Conservation (phyloP, 1,140 invertebrate genomes). For the Chironomus striatipennis region DNA sequence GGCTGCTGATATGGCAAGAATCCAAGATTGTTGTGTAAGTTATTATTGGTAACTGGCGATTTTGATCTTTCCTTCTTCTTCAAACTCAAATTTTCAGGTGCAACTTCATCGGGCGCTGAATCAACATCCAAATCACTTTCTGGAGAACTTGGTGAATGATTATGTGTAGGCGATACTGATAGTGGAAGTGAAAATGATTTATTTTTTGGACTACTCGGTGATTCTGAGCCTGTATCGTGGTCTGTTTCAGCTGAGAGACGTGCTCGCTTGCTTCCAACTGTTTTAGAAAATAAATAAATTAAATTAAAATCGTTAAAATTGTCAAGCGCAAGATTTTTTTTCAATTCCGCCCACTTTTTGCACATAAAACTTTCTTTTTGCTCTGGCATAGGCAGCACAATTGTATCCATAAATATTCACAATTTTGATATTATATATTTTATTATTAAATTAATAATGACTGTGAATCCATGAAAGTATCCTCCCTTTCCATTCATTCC, state of each 20-base stretch:
- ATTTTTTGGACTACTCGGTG: constrained; percentile 45
- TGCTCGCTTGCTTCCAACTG: constrained; percentile 46
- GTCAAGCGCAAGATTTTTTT: neutral
- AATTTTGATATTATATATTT: neutral
- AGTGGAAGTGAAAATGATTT: constrained; percentile 35
- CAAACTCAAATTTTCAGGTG: constrained; percentile 53
- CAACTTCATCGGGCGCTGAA: constrained; percentile 45
- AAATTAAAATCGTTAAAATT: constrained; percentile 6
- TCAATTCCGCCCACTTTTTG: neutral
- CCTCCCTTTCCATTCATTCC: neutral
- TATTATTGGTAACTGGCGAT: constrained; percentile 33
- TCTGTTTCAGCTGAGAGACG: constrained; percentile 39
- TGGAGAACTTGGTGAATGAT: constrained; percentile 39
- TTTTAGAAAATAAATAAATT: neutral
- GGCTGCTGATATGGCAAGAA: constrained; percentile 42
- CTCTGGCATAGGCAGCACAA: neutral
- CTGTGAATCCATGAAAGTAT: neutral
- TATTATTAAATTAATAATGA: neutral
- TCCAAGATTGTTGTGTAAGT: constrained; percentile 30
- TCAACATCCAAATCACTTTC: constrained; percentile 45
- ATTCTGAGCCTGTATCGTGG: constrained; percentile 42
- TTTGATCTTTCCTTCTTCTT: constrained; percentile 43
- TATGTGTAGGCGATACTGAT: constrained; percentile 42
- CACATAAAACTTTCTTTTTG: neutral
- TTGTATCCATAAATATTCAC: constrained; percentile 13